Percentiles rank a stretch among this genome's conserved stretches.
Evolutionary conservation across 2,888 invertebrate species (phyloP).

Genomic region (Hybos culiciformis): DNA sequence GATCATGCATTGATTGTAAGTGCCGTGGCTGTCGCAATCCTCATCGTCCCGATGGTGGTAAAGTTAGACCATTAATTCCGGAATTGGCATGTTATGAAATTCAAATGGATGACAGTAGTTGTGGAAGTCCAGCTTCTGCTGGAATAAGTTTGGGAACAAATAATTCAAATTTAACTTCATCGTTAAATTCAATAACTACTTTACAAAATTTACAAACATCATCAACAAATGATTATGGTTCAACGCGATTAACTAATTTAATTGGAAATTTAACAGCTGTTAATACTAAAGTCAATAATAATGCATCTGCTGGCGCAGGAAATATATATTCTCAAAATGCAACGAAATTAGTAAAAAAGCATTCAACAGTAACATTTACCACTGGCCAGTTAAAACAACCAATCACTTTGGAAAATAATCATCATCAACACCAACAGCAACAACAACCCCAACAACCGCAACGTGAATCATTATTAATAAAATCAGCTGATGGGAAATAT

Average conservation of each 20-base stretch:
- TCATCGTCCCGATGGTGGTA: constrained; percentile 65
- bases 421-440: constrained; percentile 4
- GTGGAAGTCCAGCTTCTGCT: constrained; percentile 13
- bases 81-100: constrained; percentile 49
- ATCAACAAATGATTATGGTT: constrained; percentile 5
- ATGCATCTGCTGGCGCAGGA: too few species aligned
- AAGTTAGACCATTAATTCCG: constrained; percentile 53
- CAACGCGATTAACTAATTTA: too few species aligned
- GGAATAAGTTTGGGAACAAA: constrained; percentile 9
- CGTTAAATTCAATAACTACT: constrained; percentile 7
- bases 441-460: constrained; percentile 11
- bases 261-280: too few species aligned
- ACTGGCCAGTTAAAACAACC: constrained; percentile 6
- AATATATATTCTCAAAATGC: too few species aligned
- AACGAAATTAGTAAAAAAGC: too few species aligned
- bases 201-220: background rate
- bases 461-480: constrained; percentile 26
- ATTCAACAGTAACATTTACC: background rate
- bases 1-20: constrained; percentile 78
- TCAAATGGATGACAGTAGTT: constrained; percentile 27
- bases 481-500: constrained; percentile 27
- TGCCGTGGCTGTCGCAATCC: constrained; percentile 90
- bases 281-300: too few species aligned
- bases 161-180: constrained; percentile 15
- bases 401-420: too few species aligned